Evolutionary conservation across 1,140 invertebrate species (phyloP), one percentile per base, ranked within the genome.

Genomic region (Leptopilina boulardi): DNA sequence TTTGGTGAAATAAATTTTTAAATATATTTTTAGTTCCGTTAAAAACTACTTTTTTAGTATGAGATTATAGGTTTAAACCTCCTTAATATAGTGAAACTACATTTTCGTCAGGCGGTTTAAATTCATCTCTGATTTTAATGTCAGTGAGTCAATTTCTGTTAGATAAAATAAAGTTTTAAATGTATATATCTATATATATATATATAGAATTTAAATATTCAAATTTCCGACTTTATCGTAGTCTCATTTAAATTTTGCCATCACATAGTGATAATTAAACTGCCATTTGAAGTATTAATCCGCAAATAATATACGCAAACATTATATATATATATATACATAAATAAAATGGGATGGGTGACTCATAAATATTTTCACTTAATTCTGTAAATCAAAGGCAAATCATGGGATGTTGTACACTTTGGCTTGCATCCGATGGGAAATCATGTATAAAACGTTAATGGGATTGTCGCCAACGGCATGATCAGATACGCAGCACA

Each of bases 291-390:
- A 30, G 23, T 66, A 66, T 66, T 23, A 30, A 66, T 66, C 3
- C 15, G 1, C 10, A 0, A 66, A 66, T 26, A 23, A 15, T 41
- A 41, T 41, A 71, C 41, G 73, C 71, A 76, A 71, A 44, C 15
- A n/a, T 4, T 3, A 10, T 44, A n/a, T 15, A 44, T n/a, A 47
- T n/a, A 11, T 44, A 11, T 15, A 44, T 18, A 51, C n/a, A n/a
- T n/a, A n/a, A n/a, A n/a, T n/a, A n/a, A n/a, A n/a, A n/a, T 51
- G 47, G 15, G 1, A 18, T 56, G 11, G 51, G 51, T 21, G 19
- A 34, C 19, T 54, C 71, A 54, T 71, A 80, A 78, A 82, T 82
- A 80, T 78, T 82, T 83, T 76, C 82, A 51, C 76, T 80, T 78
- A 76, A 83, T 82, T 83, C 74, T 23, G 30, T 54, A 70, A 82